A percentile compares a stretch with the other conserved stretches of the same genome.
phyloP scores from a whole-genome alignment of 2,113 vertebrate genomes.

The Suricata suricatta region DNA sequence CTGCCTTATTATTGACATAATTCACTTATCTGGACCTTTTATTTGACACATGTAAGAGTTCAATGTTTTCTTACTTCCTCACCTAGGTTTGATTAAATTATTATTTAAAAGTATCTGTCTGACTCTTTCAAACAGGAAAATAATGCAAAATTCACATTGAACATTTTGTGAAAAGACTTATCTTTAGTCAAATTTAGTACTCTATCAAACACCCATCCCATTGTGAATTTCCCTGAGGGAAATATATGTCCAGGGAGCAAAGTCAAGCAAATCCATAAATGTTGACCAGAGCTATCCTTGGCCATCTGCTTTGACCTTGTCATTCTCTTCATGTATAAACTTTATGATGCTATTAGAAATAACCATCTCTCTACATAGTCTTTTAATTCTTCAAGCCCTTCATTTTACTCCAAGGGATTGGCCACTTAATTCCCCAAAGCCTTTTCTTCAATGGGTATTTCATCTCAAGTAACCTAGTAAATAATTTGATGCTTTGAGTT shows the following conservation, averaged over 20 bases:
- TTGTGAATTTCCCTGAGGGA: background rate
- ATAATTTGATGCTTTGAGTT: slow-evolving; percentile 32
- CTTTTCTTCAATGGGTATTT: slow-evolving; percentile 1
- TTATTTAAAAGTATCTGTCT: background rate
- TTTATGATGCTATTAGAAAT: background rate
- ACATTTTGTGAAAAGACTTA: background rate
- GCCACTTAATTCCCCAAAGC: background rate
- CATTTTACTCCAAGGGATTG: background rate
- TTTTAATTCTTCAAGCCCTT: background rate
- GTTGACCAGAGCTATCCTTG: background rate
- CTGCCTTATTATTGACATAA: background rate
- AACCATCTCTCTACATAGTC: background rate
- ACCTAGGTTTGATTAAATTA: background rate
- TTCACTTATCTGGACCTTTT: background rate
- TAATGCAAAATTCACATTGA: background rate
- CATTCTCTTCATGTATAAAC: background rate
- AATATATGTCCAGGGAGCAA: background rate
- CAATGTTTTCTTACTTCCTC: background rate
- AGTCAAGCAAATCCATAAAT: background rate
- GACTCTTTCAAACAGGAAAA: background rate
- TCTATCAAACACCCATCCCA: background rate
- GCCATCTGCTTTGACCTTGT: slow-evolving; percentile 1
- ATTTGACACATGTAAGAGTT: background rate
- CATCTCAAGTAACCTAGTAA: background rate
- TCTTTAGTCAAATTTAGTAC: background rate